Conservation (phyloP, 2,113 vertebrate species). For the Leuciscus idus region DNA sequence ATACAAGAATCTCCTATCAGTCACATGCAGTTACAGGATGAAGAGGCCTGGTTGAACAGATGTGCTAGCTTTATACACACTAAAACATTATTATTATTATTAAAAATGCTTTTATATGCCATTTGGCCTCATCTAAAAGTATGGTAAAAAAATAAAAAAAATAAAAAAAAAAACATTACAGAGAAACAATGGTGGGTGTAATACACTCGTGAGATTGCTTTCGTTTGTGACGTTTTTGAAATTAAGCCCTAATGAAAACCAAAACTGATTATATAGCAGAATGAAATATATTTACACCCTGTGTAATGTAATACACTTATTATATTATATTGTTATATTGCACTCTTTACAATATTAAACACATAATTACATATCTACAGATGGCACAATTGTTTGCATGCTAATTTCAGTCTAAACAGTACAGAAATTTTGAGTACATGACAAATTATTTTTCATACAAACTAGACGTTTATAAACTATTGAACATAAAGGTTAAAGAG, state of each 20-base stretch:
- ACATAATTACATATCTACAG: not conserved
- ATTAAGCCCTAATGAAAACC: conserved; percentile 4
- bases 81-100: not conserved
- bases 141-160: not conserved
- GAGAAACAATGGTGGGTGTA: not conserved
- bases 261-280: not conserved
- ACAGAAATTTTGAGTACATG: not conserved
- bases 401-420: not conserved
- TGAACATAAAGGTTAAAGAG: not conserved
- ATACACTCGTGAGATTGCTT: not conserved
- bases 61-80: not conserved
- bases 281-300: not conserved
- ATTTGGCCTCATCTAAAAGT: not conserved
- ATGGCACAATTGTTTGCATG: not conserved
- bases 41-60: not conserved
- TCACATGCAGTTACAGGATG: not conserved
- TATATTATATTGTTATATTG: not conserved
- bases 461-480: not conserved
- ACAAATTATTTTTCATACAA: not conserved
- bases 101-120: not conserved
- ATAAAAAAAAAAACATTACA: too few relatives aligned
- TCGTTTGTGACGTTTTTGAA: not conserved
- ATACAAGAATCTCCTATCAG: not conserved
- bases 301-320: not conserved
- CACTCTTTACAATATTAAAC: not conserved